Evolutionary conservation across 2,113 vertebrate genomes (phyloP).

Genomic region (Numida meleagris): DNA sequence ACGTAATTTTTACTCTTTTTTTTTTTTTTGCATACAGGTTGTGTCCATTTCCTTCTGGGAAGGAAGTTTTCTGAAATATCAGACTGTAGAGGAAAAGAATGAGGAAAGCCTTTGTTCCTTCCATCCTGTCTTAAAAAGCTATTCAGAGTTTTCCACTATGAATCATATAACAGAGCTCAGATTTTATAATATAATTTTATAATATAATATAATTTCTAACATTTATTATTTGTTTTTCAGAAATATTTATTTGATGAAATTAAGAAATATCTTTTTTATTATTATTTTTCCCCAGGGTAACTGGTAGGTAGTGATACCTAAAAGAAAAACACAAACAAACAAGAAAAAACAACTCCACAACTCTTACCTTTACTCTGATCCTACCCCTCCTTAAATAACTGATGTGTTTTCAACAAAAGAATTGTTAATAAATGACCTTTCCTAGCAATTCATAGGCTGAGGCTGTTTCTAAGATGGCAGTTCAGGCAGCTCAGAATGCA

Average conservation of each 20-base stretch:
- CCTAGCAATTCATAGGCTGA: not conserved
- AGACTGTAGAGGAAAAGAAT: not conserved
- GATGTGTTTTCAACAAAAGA: not conserved
- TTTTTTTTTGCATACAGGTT: not conserved
- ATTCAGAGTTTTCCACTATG: not conserved
- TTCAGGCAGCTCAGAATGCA: not conserved
- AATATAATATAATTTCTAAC: not conserved
- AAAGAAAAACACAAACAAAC: not conserved
- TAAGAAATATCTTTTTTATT: not conserved
- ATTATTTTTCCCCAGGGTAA: rapidly evolving
- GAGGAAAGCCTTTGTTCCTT: not conserved
- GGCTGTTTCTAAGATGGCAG: not conserved
- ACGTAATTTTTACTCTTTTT: not conserved
- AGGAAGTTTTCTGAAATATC: not conserved
- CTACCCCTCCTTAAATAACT: not conserved
- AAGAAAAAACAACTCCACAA: not conserved
- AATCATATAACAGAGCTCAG: not conserved
- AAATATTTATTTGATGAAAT: not conserved
- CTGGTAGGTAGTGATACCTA: not conserved
- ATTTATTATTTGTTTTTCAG: not conserved
- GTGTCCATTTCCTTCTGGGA: not conserved
- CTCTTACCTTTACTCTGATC: not conserved
- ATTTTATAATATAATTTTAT: not conserved
- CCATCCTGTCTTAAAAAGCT: not conserved
- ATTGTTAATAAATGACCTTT: not conserved